Evolutionary conservation across 1,140 invertebrate genomes (phyloP).

Genomic region (Orius insidiosus): DNA sequence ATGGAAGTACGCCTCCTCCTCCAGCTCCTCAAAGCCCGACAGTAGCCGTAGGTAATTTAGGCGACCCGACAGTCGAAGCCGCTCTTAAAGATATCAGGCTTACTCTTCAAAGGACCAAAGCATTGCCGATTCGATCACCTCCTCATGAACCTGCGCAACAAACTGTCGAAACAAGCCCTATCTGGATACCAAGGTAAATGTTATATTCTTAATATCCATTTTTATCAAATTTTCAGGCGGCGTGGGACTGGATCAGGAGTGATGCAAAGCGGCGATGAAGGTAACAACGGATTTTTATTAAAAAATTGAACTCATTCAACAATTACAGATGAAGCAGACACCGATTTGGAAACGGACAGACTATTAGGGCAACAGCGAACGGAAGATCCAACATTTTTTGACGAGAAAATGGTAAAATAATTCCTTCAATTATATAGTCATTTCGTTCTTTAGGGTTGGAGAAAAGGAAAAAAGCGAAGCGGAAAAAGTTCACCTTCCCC

Average conservation of each 20-base stretch:
- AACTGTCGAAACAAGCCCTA: constrained; percentile 34
- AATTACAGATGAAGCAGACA: constrained; percentile 58
- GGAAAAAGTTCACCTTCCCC: constrained; percentile 25
- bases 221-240: constrained; percentile 23
- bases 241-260: constrained; percentile 25
- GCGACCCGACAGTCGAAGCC: constrained; percentile 38
- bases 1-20: constrained; percentile 37
- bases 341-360: constrained; percentile 75
- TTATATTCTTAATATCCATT: background rate
- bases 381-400: constrained; percentile 78
- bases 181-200: constrained; percentile 40
- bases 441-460: too few species aligned
- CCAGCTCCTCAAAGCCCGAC: constrained; percentile 36
- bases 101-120: constrained; percentile 58
- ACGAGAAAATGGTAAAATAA: constrained; percentile 65
- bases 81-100: constrained; percentile 66
- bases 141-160: constrained; percentile 29
- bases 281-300: constrained; percentile 13
- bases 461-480: constrained; percentile 54
- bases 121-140: constrained; percentile 34
- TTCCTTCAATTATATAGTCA: too few species aligned
- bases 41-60: constrained; percentile 22
- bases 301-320: too few species aligned
- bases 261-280: constrained; percentile 28
- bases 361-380: constrained; percentile 73